A percentile compares a stretch with the other conserved stretches of the same genome.
Conservation (phyloP, 92 coral and sea anemone genomes). For the Phymanthus crucifer region DNA sequence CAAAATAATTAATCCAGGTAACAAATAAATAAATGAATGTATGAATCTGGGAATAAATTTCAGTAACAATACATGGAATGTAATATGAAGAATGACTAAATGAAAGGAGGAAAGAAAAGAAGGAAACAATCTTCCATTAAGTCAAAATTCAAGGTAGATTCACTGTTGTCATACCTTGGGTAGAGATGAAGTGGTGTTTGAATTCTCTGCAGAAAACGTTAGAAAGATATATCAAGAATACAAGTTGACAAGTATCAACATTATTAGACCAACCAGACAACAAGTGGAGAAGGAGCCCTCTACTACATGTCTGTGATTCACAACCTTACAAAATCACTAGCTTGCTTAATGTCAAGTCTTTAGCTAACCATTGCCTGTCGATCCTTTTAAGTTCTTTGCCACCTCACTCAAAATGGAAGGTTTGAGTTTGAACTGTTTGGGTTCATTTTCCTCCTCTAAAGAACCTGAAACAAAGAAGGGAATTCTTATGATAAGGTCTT, state of each 20-base stretch:
- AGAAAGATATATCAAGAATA: background rate
- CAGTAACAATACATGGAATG: no score
- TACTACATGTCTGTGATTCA: background rate
- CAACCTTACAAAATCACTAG: background rate
- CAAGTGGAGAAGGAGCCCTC: background rate
- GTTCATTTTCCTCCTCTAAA: slow-evolving; percentile 50
- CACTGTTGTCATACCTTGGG: slow-evolving; percentile 20
- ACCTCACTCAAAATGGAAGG: slow-evolving; percentile 79
- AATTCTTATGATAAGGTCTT: background rate
- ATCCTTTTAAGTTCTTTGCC: slow-evolving; percentile 74
- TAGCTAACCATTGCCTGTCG: slow-evolving; percentile 22
- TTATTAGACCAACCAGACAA: background rate
- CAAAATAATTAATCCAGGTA: no score
- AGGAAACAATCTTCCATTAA: background rate
- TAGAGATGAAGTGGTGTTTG: slow-evolving; percentile 14
- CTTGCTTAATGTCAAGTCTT: background rate
- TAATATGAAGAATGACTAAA: background rate
- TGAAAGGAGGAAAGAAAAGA: background rate
- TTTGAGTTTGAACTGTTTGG: slow-evolving; percentile 62
- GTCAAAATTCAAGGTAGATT: background rate
- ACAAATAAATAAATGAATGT: background rate
- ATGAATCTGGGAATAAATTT: no score
- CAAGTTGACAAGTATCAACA: background rate
- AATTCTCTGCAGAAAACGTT: slow-evolving; percentile 14
- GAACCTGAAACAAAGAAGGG: background rate